Evolutionary conservation across 2,113 vertebrate species (phyloP).

Genomic region (Isichthys henryi): DNA sequence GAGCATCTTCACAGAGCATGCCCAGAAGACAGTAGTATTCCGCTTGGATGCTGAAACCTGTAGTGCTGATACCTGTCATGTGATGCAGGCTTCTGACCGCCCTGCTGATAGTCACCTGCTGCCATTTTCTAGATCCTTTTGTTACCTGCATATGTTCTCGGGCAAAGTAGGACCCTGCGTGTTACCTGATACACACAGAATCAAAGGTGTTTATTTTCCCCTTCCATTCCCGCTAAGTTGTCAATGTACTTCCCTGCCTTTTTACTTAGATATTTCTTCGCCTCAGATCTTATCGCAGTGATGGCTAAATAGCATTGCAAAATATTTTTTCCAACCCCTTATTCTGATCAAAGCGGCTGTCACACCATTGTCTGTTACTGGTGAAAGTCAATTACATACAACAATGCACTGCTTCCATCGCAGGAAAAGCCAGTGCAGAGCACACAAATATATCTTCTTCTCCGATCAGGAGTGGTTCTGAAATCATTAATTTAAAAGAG

Average conservation of each 20-base stretch:
- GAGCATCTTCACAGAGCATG: neutral
- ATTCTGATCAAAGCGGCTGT: neutral
- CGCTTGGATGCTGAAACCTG: neutral
- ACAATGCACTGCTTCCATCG: neutral
- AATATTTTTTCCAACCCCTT: neutral
- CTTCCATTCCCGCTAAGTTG: neutral
- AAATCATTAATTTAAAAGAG: conserved; percentile 16
- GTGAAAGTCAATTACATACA: neutral
- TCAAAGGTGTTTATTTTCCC: neutral
- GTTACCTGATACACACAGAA: neutral
- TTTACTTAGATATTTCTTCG: neutral
- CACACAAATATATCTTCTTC: neutral
- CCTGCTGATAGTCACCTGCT: neutral
- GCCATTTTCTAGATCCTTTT: neutral
- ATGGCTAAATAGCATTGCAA: neutral
- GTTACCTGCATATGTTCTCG: neutral
- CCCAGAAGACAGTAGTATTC: neutral
- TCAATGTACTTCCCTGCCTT: neutral
- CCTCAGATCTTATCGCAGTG: neutral
- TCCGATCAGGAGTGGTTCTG: neutral
- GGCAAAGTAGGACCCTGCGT: neutral
- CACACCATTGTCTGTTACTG: neutral
- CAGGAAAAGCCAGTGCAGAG: neutral
- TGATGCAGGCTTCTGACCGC: neutral
- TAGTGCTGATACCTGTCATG: neutral